These are phyloP conservation scores for Aspidiotus destructor DNA, from an alignment of 2,888 invertebrate genomes.

Conservation along the genomic window DNA sequence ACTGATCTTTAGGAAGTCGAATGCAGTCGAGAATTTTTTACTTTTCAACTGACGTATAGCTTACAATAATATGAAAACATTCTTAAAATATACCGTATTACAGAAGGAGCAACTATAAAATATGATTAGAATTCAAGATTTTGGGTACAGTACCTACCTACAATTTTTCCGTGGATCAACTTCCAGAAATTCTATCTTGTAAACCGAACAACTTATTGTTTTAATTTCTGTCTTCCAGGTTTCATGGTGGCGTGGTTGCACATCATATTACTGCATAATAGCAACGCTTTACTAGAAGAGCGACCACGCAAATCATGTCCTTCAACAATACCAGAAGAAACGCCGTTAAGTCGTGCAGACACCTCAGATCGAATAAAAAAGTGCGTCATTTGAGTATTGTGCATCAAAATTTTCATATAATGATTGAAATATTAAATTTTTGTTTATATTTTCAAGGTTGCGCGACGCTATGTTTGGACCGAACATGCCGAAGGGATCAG, in stretches of 20 bases:
- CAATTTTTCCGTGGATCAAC: too few species aligned
- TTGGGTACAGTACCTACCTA: too few species aligned
- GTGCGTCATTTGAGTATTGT: slow-evolving; percentile 3
- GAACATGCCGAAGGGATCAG: slow-evolving; percentile 43
- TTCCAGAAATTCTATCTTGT: too few species aligned
- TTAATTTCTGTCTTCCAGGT: slow-evolving; percentile 19
- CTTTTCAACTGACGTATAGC: too few species aligned
- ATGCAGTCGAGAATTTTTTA: too few species aligned
- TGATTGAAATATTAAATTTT: not conserved
- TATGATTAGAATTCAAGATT: too few species aligned
- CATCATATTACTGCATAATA: slow-evolving; percentile 5
- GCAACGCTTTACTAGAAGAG: slow-evolving; percentile 19
- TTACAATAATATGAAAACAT: too few species aligned
- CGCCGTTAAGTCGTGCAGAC: slow-evolving; percentile 39
- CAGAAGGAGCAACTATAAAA: too few species aligned
- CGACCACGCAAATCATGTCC: slow-evolving; percentile 37
- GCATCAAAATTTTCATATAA: too few species aligned
- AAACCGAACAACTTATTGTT: not conserved
- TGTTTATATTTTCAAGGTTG: slow-evolving; percentile 38
- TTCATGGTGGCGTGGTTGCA: slow-evolving; percentile 9
- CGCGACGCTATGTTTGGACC: slow-evolving; percentile 46
- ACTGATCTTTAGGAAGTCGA: too few species aligned
- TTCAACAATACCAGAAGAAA: slow-evolving; percentile 36
- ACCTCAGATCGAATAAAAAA: slow-evolving; percentile 37
- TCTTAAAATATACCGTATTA: too few species aligned